Evolutionary conservation across 2,797 vertebrate genomes (phyloP), one percentile per base, ranked within the genome.

Genomic region (Sebastes diaconus): DNA sequence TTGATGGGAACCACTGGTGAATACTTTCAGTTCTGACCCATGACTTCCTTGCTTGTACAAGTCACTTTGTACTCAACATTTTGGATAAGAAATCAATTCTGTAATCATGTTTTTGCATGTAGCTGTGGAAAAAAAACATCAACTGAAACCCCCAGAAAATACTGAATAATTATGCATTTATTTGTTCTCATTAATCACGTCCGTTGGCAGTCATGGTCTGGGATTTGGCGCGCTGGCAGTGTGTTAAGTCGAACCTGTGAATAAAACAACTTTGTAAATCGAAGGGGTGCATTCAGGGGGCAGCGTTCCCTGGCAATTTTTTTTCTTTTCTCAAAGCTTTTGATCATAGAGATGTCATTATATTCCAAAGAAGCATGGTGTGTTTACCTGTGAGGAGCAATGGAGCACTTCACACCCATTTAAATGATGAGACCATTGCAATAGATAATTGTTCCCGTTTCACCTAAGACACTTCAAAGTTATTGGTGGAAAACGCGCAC

Each of bases 321-420:
- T 22, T 50, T 18, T 0, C 1, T 2, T 68, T 16, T 22, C n/a
- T 6, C 6, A 22, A 81, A 70, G 73, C 80, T 90, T 90, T 87
- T 89, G 81, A 92, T 92, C 71, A 83, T 39, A 12, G 84, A 66
- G 60, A 76, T 79, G 70, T 82, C 69, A 83, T 91, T 87, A 86
- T 89, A 42, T 89, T 87, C 67, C 64, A 34, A 68, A 68, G 76
- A 76, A 68, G 71, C 2, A 18, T 20, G 25, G n/a, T 36, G 79
- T 87, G 84, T 92, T 90, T 87, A 86, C 79, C 79, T 83, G 70
- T 12, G 46, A 75, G 42, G 69, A 84, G 77, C 82, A 66, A 67
- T 34, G 36, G 59, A 89, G 74, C 86, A 84, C 89, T 91, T 91
- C 84, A 84, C 68, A 86, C 55, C 77, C 74, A 83, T 88, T 89